phyloP scores from a whole-genome alignment of 23 tunicate genomes.

The Clavelina lepadiformis region DNA sequence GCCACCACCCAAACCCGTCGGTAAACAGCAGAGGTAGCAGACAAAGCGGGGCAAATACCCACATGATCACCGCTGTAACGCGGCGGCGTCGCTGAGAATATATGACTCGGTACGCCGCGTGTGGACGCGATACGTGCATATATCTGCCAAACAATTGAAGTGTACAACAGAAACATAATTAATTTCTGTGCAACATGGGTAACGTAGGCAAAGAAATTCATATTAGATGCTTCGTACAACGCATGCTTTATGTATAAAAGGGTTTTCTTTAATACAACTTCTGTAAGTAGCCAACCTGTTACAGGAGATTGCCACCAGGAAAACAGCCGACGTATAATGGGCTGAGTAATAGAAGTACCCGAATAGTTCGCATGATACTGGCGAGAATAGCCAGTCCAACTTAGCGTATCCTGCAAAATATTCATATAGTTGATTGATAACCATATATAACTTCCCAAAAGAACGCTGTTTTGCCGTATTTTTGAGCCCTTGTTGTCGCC shows the following conservation, averaged over 20 bases:
- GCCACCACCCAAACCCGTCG: conserved; percentile 46
- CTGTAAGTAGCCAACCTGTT: conserved; percentile 53
- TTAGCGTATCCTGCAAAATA: conserved; percentile 32
- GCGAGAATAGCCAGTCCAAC: conserved; percentile 11
- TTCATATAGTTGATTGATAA: too few relatives aligned
- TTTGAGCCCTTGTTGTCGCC: too few relatives aligned
- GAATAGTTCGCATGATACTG: conserved; percentile 18
- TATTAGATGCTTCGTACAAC: too few relatives aligned
- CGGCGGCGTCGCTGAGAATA: conserved; percentile 27
- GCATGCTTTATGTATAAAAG: too few relatives aligned
- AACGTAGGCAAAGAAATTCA: too few relatives aligned
- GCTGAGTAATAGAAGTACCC: conserved; percentile 36
- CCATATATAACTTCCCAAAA: too few relatives aligned
- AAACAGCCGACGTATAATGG: conserved; percentile 29
- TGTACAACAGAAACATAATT: neutral
- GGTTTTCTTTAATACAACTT: too few relatives aligned
- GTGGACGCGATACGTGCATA: conserved; percentile 36
- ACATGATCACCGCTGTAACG: conserved; percentile 2
- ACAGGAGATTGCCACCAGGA: conserved; percentile 27
- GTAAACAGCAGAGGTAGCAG: conserved; percentile 42
- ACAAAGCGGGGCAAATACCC: conserved; percentile 29
- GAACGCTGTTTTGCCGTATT: too few relatives aligned
- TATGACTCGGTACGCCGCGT: conserved; percentile 17
- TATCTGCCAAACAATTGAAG: conserved; percentile 5
- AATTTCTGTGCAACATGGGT: too few relatives aligned